A percentile compares a stretch with the other conserved stretches of the same genome.
Evolutionary conservation across 2,797 vertebrate genomes (phyloP).

Genomic region (Lycodopsis pacificus): DNA sequence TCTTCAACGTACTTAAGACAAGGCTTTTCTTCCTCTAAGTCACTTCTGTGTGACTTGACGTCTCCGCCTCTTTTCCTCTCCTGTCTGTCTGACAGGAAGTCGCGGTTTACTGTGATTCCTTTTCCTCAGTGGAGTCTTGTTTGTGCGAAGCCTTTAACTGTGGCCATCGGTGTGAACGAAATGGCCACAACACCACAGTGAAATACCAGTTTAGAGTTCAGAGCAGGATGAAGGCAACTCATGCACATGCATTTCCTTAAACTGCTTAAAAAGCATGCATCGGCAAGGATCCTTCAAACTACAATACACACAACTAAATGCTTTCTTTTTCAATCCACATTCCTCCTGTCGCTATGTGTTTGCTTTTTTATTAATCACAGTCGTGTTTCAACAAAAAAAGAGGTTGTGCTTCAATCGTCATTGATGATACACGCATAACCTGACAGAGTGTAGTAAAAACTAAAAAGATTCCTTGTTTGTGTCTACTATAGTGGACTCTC

Average conservation of each 20-base stretch:
- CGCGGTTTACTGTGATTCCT: constrained; percentile 8
- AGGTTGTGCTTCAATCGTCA: not conserved
- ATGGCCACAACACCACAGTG: not conserved
- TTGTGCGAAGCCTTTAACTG: constrained; percentile 21
- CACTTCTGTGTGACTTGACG: not conserved
- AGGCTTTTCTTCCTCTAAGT: not conserved
- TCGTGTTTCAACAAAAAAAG: not conserved
- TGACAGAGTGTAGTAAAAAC: not conserved
- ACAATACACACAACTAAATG: not conserved
- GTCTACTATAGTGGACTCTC: not conserved
- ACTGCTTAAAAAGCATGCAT: not conserved
- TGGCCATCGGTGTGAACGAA: not conserved
- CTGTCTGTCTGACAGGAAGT: constrained; percentile 18
- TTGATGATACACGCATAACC: not conserved
- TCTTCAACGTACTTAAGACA: not conserved
- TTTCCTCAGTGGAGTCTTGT: not conserved
- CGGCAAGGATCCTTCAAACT: not conserved
- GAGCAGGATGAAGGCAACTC: not conserved
- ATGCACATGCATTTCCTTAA: not conserved
- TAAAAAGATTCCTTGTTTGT: not conserved
- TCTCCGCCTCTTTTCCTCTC: constrained; percentile 16
- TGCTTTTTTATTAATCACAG: not conserved
- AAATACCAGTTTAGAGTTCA: not conserved
- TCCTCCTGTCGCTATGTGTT: not conserved
- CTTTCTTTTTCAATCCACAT: not conserved